These are phyloP conservation scores for Cataglyphis albicans DNA, from an alignment of 2,888 invertebrate species.

Conservation along the genomic window DNA sequence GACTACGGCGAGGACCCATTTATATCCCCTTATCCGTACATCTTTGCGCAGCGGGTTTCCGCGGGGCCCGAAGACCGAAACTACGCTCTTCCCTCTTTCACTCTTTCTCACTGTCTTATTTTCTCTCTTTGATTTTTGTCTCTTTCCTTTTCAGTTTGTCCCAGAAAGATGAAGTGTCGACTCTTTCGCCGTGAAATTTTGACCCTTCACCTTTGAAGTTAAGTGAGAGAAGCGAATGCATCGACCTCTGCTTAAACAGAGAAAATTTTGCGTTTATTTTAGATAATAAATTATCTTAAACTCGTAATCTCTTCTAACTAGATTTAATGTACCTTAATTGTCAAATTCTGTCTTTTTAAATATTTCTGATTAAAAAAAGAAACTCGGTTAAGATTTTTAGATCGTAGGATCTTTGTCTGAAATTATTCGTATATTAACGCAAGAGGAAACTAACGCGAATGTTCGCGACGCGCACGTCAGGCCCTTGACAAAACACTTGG, in stretches of 20 bases:
- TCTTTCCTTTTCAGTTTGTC: slow-evolving; percentile 29
- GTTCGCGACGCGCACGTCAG: background rate
- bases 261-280: background rate
- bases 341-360: background rate
- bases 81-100: slow-evolving; percentile 17
- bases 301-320: background rate
- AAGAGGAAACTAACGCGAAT: background rate
- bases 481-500: slow-evolving; percentile 42
- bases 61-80: slow-evolving; percentile 64
- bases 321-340: background rate
- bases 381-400: background rate
- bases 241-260: background rate
- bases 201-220: slow-evolving; percentile 31
- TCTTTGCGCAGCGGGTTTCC: slow-evolving; percentile 71
- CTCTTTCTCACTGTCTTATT: slow-evolving; percentile 12
- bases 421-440: background rate
- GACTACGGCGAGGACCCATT: slow-evolving; percentile 77
- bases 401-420: background rate
- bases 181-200: slow-evolving; percentile 30
- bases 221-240: slow-evolving; percentile 13
- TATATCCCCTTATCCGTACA: slow-evolving; percentile 81
- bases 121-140: slow-evolving; percentile 3
- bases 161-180: slow-evolving; percentile 44
- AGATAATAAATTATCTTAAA: background rate
- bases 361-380: background rate